Base-by-base conservation (phyloP, 2,888 invertebrate genomes). In the Eupithecia subfuscata region DNA sequence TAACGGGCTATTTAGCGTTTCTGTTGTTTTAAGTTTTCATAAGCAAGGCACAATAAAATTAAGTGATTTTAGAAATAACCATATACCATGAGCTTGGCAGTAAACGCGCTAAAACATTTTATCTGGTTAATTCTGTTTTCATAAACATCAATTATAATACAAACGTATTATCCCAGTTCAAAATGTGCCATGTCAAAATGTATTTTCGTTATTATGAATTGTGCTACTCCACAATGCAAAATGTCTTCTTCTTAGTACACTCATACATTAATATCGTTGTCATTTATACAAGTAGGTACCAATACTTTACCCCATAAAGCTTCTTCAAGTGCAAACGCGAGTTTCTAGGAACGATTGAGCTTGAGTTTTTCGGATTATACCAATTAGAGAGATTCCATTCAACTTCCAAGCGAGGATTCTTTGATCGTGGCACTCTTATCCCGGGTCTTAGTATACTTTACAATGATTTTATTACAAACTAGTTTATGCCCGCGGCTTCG, bases 321-420 rank as follows among this genome's bases (percentile, higher is more conserved):
- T 80, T 85, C 82, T 85, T 80, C 78, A 52, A 83, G 80, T 85
- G 85, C 85, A 87, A 82, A 84, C 81, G 81, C 80, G 78, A 68
- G 68, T 68, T 45, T 22, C 84, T 82, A 82, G 80, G 81, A 82
- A 79, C 82, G 74, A 80, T 82, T 77, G 78, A 83, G 82, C 80
- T 78, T 77, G 81, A 84, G 81, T 80, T 85, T 83, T 80, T 85
- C 84, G 89, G 92, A 91, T 92, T 92, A 91, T 87, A 84, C 91
- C 92, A 92, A 92, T 92, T 92, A 92, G 89, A 89, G 87, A 87
- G 91, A 89, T 91, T 90, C 86, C 80, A 83, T 90, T 86, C 80
- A 83, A 88, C 86, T 86, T 86, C 83, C 81, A 79, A 81, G 83
- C 82, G 88, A 87, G 80, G 80, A 85, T 88, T 89, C 90, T 89